Conservation (phyloP, 92 coral and sea anemone genomes). For the Virgularia gustaviana region DNA sequence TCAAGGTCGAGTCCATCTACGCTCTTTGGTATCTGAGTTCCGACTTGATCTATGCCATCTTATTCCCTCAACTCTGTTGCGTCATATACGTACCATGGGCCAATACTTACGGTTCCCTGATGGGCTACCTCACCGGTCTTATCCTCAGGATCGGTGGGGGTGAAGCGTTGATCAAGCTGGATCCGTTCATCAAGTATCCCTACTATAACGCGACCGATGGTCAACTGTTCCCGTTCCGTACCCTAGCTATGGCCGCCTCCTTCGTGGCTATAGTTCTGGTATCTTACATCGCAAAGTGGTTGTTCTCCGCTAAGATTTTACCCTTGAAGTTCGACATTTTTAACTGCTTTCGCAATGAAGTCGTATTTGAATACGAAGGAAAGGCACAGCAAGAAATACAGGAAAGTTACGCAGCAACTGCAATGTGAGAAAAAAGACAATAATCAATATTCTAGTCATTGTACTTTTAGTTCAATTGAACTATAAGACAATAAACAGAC, state of each 20-base stretch:
- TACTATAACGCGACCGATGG: constrained; percentile 54
- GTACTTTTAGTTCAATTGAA: too few relatives aligned
- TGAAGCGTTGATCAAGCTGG: constrained; percentile 62
- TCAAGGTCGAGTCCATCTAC: constrained; percentile 70
- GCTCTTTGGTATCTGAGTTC: constrained; percentile 68
- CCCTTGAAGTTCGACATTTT: constrained; percentile 38
- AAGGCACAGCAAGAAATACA: not conserved
- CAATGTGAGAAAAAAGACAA: not conserved
- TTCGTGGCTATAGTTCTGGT: constrained; percentile 17
- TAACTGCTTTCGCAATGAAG: constrained; percentile 29
- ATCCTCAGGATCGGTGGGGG: constrained; percentile 78
- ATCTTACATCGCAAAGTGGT: constrained; percentile 19
- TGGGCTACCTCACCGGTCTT: constrained; percentile 67
- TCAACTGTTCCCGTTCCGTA: constrained; percentile 44
- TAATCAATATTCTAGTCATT: not conserved
- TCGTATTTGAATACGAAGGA: not conserved
- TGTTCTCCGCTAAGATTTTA: not conserved
- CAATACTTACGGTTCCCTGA: constrained; percentile 73
- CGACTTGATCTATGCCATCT: constrained; percentile 64
- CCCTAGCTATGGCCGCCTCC: constrained; percentile 40
- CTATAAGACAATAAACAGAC: too few relatives aligned
- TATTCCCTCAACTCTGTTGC: constrained; percentile 82
- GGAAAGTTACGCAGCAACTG: not conserved
- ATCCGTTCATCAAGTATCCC: constrained; percentile 67
- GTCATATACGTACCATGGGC: constrained; percentile 67